phyloP scores from a whole-genome alignment of 2,797 vertebrate genomes.

The Tamandua tetradactyla region DNA sequence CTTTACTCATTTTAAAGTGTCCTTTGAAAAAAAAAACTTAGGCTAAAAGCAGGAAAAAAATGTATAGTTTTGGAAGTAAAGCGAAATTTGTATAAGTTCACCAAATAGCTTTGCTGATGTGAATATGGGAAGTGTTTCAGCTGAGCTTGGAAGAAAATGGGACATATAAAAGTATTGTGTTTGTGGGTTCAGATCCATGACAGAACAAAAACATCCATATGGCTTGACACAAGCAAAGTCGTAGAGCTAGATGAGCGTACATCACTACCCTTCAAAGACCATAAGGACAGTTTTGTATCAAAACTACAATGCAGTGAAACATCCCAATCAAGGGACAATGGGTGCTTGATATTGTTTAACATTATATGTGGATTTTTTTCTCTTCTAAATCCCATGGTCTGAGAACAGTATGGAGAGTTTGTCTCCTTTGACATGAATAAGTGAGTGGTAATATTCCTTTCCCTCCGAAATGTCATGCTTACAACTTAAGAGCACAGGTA shows the following conservation, averaged over 20 bases:
- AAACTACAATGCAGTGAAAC: background rate
- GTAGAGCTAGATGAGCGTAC: background rate
- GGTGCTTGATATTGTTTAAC: background rate
- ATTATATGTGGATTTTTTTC: background rate
- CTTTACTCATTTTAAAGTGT: background rate
- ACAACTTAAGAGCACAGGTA: background rate
- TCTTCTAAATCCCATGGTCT: background rate
- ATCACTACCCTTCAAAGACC: background rate
- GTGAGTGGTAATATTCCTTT: background rate
- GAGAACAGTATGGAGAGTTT: background rate
- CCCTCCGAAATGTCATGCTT: background rate
- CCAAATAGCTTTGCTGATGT: background rate
- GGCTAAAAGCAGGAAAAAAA: background rate
- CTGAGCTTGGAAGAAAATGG: background rate
- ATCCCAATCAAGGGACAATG: background rate
- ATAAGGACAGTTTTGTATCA: background rate
- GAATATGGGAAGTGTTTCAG: background rate
- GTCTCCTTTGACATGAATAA: background rate
- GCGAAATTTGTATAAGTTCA: background rate
- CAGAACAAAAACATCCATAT: background rate
- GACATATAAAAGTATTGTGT: background rate
- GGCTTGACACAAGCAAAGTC: background rate
- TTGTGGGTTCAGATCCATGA: background rate
- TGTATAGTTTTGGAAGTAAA: background rate
- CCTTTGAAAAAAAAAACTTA: too few relatives aligned